phyloP scores from a whole-genome alignment of 2,888 invertebrate genomes.

The Gibbula magus region DNA sequence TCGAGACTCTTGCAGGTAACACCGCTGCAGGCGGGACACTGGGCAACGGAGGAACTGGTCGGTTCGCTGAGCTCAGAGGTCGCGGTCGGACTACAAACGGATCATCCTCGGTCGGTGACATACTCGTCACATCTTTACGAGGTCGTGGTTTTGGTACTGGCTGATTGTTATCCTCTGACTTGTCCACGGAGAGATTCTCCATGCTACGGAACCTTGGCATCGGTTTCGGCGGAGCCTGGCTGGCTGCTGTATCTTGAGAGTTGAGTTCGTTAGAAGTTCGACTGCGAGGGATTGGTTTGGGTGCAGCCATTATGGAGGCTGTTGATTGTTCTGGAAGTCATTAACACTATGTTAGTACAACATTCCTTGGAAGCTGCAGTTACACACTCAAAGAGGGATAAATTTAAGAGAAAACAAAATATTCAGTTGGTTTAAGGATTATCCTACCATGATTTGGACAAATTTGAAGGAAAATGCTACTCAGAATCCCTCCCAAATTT shows the following conservation, averaged over 20 bases:
- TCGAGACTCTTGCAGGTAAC: neutral
- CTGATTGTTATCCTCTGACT: neutral
- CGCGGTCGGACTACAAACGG: neutral
- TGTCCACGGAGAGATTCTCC: conserved; percentile 44
- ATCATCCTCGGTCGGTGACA: conserved; percentile 27
- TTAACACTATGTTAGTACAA: too few species aligned
- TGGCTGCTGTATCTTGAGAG: neutral
- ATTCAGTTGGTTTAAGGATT: too few species aligned
- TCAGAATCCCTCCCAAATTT: too few species aligned
- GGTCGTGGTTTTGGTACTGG: conserved; percentile 38
- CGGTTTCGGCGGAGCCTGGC: conserved; percentile 25
- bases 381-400: too few species aligned
- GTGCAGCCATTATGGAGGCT: conserved; percentile 27
- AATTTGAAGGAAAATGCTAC: too few species aligned
- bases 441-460: too few species aligned
- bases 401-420: too few species aligned
- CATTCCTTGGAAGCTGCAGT: too few species aligned
- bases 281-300: conserved; percentile 55
- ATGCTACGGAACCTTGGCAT: conserved; percentile 49
- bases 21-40: conserved; percentile 28
- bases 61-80: neutral
- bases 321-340: neutral
- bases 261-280: conserved; percentile 53
- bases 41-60: neutral
- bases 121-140: conserved; percentile 56